Base-by-base conservation (phyloP, 1,140 invertebrate genomes). In the Hestina assimilis region DNA sequence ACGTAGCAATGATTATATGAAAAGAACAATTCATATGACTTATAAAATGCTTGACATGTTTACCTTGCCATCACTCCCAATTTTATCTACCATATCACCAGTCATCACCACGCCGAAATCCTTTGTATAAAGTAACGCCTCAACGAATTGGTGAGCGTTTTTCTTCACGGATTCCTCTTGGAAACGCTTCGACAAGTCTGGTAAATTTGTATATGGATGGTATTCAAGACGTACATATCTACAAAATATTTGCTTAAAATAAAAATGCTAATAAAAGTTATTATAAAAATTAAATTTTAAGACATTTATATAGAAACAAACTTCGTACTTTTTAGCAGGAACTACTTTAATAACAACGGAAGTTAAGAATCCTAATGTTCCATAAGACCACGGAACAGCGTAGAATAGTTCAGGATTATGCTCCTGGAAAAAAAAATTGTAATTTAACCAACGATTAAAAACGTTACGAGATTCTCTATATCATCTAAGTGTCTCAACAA, bases 351-450 rank as follows among this genome's bases (percentile, higher is more conserved):
- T 92, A 68, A 94, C 93, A 1, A 93, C 95, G 1, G 94, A 92
- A 0, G 95, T 94, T 4, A 96, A 82, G 72, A 97, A 95, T n/a
- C 95, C 95, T 5, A 96, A 83, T 3, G 95, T 96, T 6, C 95
- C 95, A 82, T 97, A 94, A 0, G 95, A 96, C 95, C 95, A 96
- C 0, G 95, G 95, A 3, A 96, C 89, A 2, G 93, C 89, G 77
- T 95, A 93, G 77, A 94, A 96, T 6, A 96, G 72, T 61, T 96
- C 94, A 19, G 91, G 65, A 68, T 95, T 93, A 56, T 93, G 89
- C 24, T 92, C 89, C 93, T 94, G 61, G 4, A 60, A 69, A 68
- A 43, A 45, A 55, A 40, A 50, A 19, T 35, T 15, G 20, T 33
- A 31, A 33, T 33, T 17, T 14, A 19, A 23, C 5, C 2, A 3